Base-by-base conservation (phyloP, 2,113 vertebrate genomes). In the Columba livia region DNA sequence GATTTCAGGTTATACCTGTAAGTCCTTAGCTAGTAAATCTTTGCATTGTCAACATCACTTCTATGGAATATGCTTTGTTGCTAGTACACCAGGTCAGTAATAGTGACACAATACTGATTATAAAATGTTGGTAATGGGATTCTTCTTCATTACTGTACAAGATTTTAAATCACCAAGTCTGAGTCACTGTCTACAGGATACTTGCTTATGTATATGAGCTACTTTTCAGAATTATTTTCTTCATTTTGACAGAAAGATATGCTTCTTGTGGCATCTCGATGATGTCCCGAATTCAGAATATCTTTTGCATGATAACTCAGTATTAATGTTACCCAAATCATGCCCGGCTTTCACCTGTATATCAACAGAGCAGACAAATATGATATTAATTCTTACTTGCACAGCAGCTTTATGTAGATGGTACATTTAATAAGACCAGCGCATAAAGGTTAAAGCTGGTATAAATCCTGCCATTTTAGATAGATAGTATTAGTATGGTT, bases 391-490 rank as follows among this genome's bases (percentile, higher is more conserved):
- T 85, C 50, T 82, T 72, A 60, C 7, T 51, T 44, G 18, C 38
- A 91, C 15, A 89, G 28, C 32, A 82, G 13, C 38, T 74, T 64
- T 78, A 92, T 89, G 84, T 88, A 89, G 72, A 83, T 40, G 8
- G 26, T 47, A 66, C 9, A 57, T 83, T 91, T 95, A 94, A 90
- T 71, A 86, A 91, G 15, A 40, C 26, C 44, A 57, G 51, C 38
- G 12, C 5, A 4, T 62, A 91, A 95, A 94, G 61, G 38, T 75
- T 82, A 92, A 95, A 85, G 6, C 64, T 66, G 58, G 8, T 89
- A 87, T 65, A 91, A 93, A 90, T 80, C 73, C 72, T 88, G 58
- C 7, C 13, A 66, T 83, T 96, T 91, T 53, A 64, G 23, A 26
- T 67, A 75, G 53, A 57, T 50, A 88, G 4, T 4, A 0, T 61